Evolutionary conservation across 2,113 vertebrate genomes (phyloP).

Genomic region (Uria aalge): DNA sequence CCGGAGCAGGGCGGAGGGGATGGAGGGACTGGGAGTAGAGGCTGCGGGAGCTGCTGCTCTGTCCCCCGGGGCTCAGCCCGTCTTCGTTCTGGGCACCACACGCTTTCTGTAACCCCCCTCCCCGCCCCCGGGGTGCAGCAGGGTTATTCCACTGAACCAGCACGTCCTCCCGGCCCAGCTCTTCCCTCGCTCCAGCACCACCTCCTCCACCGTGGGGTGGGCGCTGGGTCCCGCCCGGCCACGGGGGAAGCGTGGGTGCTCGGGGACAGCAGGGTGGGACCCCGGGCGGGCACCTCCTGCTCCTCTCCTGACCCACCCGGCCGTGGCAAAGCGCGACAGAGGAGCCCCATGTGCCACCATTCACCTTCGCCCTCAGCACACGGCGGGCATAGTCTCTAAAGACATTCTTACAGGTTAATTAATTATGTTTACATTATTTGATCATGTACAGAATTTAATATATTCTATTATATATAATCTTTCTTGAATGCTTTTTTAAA

Average conservation of each 20-base stretch:
- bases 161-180: neutral
- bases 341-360: neutral
- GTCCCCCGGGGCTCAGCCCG: fast-evolving
- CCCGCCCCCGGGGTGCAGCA: neutral
- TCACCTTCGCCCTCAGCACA: neutral
- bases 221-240: neutral
- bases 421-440: constrained; percentile 71
- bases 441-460: constrained; percentile 70
- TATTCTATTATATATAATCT: constrained; percentile 66
- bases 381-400: neutral
- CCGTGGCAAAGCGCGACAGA: neutral
- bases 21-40: neutral
- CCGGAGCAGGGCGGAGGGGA: neutral
- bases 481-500: constrained; percentile 62
- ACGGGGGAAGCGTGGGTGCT: fast-evolving
- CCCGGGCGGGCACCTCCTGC: neutral
- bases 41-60: neutral
- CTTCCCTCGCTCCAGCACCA: neutral
- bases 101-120: neutral
- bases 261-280: neutral
- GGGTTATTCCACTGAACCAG: neutral
- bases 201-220: fast-evolving
- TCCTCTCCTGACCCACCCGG: neutral
- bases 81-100: neutral
- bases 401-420: constrained; percentile 54